Conservation (phyloP, 2,797 vertebrate genomes). For the Pipistrellus pipistrellus region DNA sequence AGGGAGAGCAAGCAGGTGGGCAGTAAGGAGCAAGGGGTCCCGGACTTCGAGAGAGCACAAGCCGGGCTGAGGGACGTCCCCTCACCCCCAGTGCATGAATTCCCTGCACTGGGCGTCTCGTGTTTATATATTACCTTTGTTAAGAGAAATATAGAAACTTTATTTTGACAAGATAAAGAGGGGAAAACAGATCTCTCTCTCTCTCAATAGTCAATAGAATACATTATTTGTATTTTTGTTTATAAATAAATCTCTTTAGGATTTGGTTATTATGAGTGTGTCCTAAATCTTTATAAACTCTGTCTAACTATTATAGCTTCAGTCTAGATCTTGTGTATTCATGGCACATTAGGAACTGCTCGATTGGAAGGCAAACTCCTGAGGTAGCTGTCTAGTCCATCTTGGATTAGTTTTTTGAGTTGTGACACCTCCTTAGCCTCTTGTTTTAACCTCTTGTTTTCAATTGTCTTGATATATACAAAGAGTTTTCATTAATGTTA, state of each 20-base stretch:
- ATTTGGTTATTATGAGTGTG: neutral
- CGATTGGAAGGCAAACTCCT: neutral
- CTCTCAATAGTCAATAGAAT: neutral
- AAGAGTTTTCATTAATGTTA: neutral
- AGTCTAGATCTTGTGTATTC: neutral
- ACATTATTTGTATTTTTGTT: slow-evolving; percentile 13
- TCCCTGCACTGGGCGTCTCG: too few species aligned
- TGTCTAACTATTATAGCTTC: neutral
- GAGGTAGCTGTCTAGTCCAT: neutral
- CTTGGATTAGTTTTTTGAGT: neutral
- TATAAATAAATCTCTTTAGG: neutral
- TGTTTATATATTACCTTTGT: neutral
- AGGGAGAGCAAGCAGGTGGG: too few species aligned
- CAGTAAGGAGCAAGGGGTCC: too few species aligned
- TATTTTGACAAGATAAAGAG: neutral
- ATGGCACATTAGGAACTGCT: neutral
- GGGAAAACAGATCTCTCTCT: neutral
- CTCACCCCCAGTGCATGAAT: too few species aligned
- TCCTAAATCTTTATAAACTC: neutral
- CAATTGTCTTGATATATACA: neutral
- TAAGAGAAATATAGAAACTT: slow-evolving; percentile 16
- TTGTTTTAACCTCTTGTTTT: neutral
- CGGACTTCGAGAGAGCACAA: too few species aligned
- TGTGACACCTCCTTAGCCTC: neutral
- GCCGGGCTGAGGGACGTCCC: too few species aligned